These are phyloP conservation scores for Acanthaster planci DNA, from an alignment of 35 echinoderm and acorn worm genomes.

Conservation along the genomic window DNA sequence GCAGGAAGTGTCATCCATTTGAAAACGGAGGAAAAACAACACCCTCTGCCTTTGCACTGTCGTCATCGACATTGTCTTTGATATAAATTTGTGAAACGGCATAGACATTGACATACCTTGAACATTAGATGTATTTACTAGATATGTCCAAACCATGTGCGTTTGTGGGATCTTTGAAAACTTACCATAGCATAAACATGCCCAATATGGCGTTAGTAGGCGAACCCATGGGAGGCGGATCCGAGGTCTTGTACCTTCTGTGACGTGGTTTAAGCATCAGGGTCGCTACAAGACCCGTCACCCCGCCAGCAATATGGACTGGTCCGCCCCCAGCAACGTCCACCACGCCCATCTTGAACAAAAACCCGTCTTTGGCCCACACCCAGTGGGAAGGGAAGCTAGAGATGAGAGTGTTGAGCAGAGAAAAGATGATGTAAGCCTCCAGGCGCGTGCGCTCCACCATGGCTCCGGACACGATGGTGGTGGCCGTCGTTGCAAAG, in stretches of 20 bases:
- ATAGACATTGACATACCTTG: too few relatives aligned
- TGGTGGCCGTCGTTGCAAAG: constrained; percentile 80
- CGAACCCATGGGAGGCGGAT: constrained; percentile 60
- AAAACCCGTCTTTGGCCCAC: constrained; percentile 58
- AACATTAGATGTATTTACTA: too few relatives aligned
- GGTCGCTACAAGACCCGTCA: constrained; percentile 76
- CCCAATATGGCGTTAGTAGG: constrained; percentile 84
- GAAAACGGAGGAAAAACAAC: too few relatives aligned
- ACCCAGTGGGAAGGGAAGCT: constrained; percentile 79
- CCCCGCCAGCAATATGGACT: constrained; percentile 78
- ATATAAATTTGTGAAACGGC: too few relatives aligned
- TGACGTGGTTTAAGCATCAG: constrained; percentile 68
- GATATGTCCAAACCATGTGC: too few relatives aligned
- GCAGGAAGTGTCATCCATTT: too few relatives aligned
- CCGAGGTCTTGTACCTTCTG: constrained; percentile 64
- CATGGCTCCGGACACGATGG: constrained; percentile 81
- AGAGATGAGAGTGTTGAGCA: constrained; percentile 66
- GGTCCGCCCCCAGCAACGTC: constrained; percentile 75
- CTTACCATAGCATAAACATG: constrained; percentile 96
- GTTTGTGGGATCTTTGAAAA: not conserved
- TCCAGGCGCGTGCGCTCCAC: constrained; percentile 77
- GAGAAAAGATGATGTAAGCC: constrained; percentile 80
- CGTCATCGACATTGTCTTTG: too few relatives aligned
- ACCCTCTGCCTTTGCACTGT: too few relatives aligned
- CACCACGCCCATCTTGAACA: constrained; percentile 55